Percentiles rank a stretch among this genome's conserved stretches.
Conservation (phyloP, 2,797 vertebrate genomes). For the Halcyon smyrnensis region DNA sequence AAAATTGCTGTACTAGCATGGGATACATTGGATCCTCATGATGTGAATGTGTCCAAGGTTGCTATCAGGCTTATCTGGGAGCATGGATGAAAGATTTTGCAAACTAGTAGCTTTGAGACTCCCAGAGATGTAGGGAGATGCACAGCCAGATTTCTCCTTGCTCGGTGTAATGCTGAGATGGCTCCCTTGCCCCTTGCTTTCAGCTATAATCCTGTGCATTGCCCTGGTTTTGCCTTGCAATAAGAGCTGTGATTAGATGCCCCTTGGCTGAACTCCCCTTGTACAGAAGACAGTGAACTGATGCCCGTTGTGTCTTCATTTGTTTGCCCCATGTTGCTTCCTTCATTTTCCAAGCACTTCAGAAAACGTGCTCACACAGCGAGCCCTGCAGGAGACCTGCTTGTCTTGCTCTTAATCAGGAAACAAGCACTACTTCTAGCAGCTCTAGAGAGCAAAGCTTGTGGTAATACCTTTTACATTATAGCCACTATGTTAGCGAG, state of each 20-base stretch:
- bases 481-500: neutral
- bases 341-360: neutral
- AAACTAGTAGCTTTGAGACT: neutral
- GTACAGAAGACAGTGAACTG: fast-evolving
- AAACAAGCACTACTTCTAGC: neutral
- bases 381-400: neutral
- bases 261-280: neutral
- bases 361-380: neutral
- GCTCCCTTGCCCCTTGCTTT: neutral
- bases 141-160: neutral
- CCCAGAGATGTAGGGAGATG: neutral
- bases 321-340: neutral
- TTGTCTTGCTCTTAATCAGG: conserved; percentile 15
- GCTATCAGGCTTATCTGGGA: neutral
- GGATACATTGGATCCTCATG: neutral
- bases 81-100: neutral
- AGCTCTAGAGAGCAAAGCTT: neutral
- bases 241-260: neutral
- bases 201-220: neutral
- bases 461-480: neutral
- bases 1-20: neutral
- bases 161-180: fast-evolving
- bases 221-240: neutral
- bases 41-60: neutral
- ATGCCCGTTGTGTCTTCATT: neutral